Conservation (phyloP, 2,797 vertebrate species). For the Sebastes miniatus region DNA sequence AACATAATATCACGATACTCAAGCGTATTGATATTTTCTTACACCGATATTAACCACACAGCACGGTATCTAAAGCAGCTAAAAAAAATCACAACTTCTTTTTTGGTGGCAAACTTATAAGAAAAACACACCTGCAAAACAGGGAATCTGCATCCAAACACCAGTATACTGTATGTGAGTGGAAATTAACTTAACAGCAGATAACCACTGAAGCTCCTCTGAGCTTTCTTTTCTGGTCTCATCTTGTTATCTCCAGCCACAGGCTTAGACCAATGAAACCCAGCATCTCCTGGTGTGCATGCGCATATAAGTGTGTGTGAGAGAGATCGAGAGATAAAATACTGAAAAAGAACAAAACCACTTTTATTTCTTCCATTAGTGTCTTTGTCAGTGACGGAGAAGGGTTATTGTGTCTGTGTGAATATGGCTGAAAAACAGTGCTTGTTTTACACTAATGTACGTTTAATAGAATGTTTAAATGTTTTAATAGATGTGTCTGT, state of each 20-base stretch:
- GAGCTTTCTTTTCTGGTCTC: not conserved
- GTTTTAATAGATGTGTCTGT: too few relatives aligned
- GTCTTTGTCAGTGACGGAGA: not conserved
- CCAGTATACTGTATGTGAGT: not conserved
- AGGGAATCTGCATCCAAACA: not conserved
- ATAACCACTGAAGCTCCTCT: not conserved
- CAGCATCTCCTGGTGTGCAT: constrained; percentile 32
- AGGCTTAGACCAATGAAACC: constrained; percentile 40
- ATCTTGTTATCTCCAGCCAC: constrained; percentile 47
- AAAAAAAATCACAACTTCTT: not conserved
- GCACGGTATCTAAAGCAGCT: not conserved
- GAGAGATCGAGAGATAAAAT: constrained; percentile 7
- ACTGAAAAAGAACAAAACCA: not conserved
- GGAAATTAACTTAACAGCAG: not conserved
- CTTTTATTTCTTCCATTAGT: constrained; percentile 6
- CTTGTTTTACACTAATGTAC: not conserved
- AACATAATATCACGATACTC: too few relatives aligned
- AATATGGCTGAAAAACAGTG: not conserved
- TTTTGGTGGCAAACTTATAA: not conserved
- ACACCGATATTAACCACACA: not conserved
- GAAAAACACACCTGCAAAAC: not conserved
- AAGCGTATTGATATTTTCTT: too few relatives aligned
- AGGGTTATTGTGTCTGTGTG: not conserved
- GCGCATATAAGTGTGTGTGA: not conserved
- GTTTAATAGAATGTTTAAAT: too few relatives aligned